Evolutionary conservation across 2,797 vertebrate genomes (phyloP).

Genomic region (Oreonectes daqikongensis): DNA sequence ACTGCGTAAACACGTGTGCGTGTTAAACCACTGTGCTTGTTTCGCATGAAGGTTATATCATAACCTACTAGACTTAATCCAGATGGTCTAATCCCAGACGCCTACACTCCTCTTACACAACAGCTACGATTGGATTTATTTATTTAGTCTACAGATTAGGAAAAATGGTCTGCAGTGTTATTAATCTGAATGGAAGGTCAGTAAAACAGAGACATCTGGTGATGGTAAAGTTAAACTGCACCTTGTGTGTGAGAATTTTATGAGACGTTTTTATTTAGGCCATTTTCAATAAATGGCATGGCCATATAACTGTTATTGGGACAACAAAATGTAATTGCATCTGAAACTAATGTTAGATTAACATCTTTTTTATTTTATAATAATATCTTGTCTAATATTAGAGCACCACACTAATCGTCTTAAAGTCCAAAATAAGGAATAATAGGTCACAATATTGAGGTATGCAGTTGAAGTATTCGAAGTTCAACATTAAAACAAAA

Average conservation of each 20-base stretch:
- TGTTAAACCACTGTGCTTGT: constrained; percentile 9
- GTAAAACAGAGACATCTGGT: constrained; percentile 54
- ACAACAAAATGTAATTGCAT: not conserved
- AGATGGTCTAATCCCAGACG: constrained; percentile 40
- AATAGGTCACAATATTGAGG: not conserved
- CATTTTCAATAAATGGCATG: not conserved
- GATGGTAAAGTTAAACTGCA: constrained; percentile 11
- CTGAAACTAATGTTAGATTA: too few species aligned
- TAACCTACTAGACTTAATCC: constrained; percentile 43
- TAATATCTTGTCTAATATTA: not conserved
- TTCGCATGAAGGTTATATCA: constrained; percentile 52
- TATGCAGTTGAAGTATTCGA: not conserved
- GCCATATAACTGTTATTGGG: too few species aligned
- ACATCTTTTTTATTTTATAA: too few species aligned
- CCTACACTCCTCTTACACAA: constrained; percentile 44
- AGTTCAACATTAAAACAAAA: not conserved
- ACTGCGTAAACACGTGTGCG: not conserved
- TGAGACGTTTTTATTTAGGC: not conserved
- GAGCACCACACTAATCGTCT: not conserved
- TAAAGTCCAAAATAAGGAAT: not conserved
- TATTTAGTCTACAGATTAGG: constrained; percentile 25
- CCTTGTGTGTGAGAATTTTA: not conserved
- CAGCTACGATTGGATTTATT: constrained; percentile 33
- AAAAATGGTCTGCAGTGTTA: not conserved
- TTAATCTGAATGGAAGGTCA: not conserved